Evolutionary conservation across 2,888 invertebrate species (phyloP).

Genomic region (Galerucella nymphaeae): DNA sequence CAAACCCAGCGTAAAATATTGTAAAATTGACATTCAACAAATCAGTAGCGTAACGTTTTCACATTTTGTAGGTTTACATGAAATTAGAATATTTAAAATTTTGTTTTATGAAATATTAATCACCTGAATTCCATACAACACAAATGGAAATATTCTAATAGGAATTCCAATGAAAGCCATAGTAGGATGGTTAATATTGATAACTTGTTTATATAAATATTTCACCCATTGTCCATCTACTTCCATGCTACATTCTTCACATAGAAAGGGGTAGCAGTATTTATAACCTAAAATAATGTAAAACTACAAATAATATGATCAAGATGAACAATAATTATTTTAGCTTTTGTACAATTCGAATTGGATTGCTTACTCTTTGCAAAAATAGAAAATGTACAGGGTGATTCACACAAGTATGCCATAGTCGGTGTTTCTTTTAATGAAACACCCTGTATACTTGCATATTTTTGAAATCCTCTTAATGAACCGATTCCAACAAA

Average conservation of each 20-base stretch:
- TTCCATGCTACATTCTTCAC: conserved; percentile 73
- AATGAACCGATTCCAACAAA: too few species aligned
- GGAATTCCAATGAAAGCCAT: conserved; percentile 88
- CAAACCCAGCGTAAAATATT: too few species aligned
- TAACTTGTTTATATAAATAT: conserved; percentile 86
- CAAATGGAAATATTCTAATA: conserved; percentile 85
- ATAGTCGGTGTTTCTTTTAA: too few species aligned
- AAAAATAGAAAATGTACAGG: too few species aligned
- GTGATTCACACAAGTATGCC: too few species aligned
- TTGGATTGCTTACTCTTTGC: too few species aligned
- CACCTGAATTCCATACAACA: conserved; percentile 88
- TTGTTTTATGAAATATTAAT: conserved; percentile 21
- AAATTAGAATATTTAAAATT: neutral
- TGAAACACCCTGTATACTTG: too few species aligned
- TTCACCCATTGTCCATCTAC: conserved; percentile 85
- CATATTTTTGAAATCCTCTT: too few species aligned
- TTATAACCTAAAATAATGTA: conserved; percentile 62
- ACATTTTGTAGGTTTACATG: too few species aligned
- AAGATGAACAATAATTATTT: neutral
- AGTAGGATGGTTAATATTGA: conserved; percentile 82
- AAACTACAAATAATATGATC: neutral
- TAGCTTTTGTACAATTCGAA: too few species aligned
- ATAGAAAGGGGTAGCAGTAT: conserved; percentile 67
- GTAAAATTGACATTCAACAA: too few species aligned
- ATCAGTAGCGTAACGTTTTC: too few species aligned